Evolutionary conservation across 1,140 invertebrate species (phyloP).

Genomic region (Drosophila miranda): DNA sequence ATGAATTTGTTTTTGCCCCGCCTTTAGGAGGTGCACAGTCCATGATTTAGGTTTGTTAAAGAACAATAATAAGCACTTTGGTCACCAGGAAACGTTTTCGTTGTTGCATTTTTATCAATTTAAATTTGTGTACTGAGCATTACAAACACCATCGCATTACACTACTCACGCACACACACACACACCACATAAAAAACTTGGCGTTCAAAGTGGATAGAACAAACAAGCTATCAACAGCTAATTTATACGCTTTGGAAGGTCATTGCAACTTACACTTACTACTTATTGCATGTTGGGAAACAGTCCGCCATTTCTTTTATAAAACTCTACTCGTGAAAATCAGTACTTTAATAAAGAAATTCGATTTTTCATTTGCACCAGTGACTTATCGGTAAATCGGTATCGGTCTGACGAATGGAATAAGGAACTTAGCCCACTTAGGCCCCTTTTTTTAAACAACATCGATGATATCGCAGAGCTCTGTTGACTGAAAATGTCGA

Average conservation of each 20-base stretch:
- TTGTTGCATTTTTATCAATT: constrained; percentile 68
- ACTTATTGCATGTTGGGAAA: constrained; percentile 40
- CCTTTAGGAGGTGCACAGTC: constrained; percentile 10
- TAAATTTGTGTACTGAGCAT: constrained; percentile 73
- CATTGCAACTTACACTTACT: constrained; percentile 56
- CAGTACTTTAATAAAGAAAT: no score
- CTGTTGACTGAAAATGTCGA: constrained; percentile 41
- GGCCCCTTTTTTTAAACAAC: no score
- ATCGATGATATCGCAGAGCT: no score
- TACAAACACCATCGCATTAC: constrained; percentile 41
- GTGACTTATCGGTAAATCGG: no score
- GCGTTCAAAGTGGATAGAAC: constrained; percentile 52
- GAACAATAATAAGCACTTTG: constrained; percentile 21
- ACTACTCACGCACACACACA: constrained; percentile 27
- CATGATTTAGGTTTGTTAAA: constrained; percentile 9
- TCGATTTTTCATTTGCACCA: no score
- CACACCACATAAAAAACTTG: constrained; percentile 39
- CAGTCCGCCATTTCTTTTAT: constrained; percentile 30
- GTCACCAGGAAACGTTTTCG: constrained; percentile 11
- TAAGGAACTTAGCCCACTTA: no score
- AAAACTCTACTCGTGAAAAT: constrained; percentile 15
- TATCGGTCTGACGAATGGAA: no score
- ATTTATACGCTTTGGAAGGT: neutral
- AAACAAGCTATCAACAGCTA: constrained; percentile 21
- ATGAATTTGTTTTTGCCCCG: constrained; percentile 51